Evolutionary conservation across 2,797 vertebrate genomes (phyloP), one percentile per base, ranked within the genome.

Genomic region (Semotilus atromaculatus): DNA sequence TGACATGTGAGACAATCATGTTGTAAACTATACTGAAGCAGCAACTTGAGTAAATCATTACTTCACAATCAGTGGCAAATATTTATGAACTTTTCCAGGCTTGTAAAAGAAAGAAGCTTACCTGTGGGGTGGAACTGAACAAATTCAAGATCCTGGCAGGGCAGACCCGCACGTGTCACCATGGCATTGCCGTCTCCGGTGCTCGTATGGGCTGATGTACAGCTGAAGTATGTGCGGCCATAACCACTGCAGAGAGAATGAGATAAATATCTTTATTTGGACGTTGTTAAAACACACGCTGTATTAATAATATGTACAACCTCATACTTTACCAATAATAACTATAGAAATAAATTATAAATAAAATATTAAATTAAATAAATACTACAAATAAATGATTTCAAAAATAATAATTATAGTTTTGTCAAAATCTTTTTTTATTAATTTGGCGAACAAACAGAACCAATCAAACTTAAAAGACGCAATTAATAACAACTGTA

Each of bases 81-180:
- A 34, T 73, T 29, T 26, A 18, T 18, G 7, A 11, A 77, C 26
- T 51, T 60, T 18, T 45, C 7, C 11, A 53, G 8, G 9, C 1
- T 60, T 9, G 43, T 38, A 48, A 81, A 36, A 38, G 13, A 18
- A 23, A 38, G 5, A 21, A n/a, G 7, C 90, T 91, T 92, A 99
- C 98, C 98, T 93, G 98, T 99, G 71, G 98, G 98, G 90, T 99
- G 98, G 88, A 99, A 99, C 95, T 99, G 98, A 66, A 99, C 97
- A 79, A 99, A 99, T 90, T 99, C 98, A 76, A 99, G 89, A 90
- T 99, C 98, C 92, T 99, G 98, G 91, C 97, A 98, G 78, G 98
- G 97, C 81, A 99, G 95, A 2, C 97, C 97, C 21, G 98, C 98
- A 90, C 98, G 95, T 68, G 98, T 97, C 78, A 99, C 94, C 97